Evolutionary conservation across 2,797 vertebrate species (phyloP), one percentile per base, ranked within the genome.

Genomic region (Aselliscus stoliczkanus): DNA sequence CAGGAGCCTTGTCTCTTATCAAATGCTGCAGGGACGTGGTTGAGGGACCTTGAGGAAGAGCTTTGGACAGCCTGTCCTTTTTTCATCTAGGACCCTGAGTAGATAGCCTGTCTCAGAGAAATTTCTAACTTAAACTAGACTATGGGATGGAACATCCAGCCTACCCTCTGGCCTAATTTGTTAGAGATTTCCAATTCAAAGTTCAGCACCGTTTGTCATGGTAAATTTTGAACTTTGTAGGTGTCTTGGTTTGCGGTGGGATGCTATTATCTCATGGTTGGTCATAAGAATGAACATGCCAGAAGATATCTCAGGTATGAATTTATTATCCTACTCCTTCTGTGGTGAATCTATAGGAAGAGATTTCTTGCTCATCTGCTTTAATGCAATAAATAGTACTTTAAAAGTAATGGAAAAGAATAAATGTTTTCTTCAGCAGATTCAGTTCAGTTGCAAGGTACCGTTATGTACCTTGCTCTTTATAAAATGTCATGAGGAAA

Each of bases 251-350:
- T 99, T 99, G 99, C 99, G 75, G 99, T 99, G 92, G 99, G 99
- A 75, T 99, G 99, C 98, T 99, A 99, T 95, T 99, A 99, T 98
- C 99, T 99, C 91, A 99, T 99, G 99, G 99, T 99, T 39, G 99
- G 99, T 67, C 99, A 99, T 98, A 99, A 99, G 99, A 99, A 99
- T 39, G 99, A 99, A 97, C 99, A 99, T 37, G 99, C 99, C 47
- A 99, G 99, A 93, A 99, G 99, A 94, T 99, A 99, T 54, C 99
- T 99, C 67, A 99, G 99, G 99, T 99, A 98, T 75, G 97, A 82
- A 37, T 21, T 44, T 34, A 17, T 34, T 52, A 52, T 80, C 69
- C 86, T 60, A n/a, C 65, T 82, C 44, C 18, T 54, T 67, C 15
- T 75, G 29, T 52, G 42, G 42, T 44, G 64, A 93, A n/a, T 34